A percentile compares a stretch with the other conserved stretches of the same genome.
Conservation (phyloP, 2,113 vertebrate species). For the Canis aureus region DNA sequence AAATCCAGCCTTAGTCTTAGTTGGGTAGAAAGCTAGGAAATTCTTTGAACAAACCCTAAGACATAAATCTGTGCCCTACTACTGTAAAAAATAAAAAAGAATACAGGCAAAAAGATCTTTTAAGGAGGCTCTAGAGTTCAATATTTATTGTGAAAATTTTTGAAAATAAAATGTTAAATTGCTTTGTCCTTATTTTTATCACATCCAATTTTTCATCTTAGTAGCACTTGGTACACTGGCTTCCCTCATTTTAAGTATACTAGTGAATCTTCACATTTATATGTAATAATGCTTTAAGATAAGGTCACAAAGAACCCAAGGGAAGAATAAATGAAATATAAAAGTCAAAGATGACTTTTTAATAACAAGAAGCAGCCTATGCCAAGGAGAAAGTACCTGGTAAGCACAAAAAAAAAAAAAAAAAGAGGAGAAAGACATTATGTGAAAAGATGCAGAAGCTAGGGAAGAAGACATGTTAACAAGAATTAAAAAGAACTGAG, state of each 20-base stretch:
- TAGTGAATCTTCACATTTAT: conserved; percentile 40
- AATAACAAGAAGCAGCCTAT: neutral
- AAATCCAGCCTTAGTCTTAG: neutral
- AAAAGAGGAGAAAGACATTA: neutral
- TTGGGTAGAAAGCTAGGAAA: neutral
- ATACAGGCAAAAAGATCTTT: neutral
- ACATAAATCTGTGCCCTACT: neutral
- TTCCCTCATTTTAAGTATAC: neutral
- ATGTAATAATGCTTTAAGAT: neutral
- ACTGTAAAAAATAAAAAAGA: neutral
- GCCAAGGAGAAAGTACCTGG: neutral
- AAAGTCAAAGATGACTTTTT: neutral
- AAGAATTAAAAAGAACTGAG: neutral
- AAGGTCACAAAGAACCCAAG: conserved; percentile 37
- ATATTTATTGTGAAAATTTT: neutral
- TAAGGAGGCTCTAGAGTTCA: neutral
- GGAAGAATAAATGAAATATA: conserved; percentile 35
- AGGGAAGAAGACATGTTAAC: neutral
- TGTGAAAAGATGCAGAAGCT: neutral
- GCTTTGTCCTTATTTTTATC: conserved; percentile 36
- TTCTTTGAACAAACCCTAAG: neutral
- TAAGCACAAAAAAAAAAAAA: neutral
- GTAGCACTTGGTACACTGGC: neutral
- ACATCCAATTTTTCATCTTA: neutral
- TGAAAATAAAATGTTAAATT: neutral